phyloP scores from a whole-genome alignment of 2,113 vertebrate species.

The Nymphicus hollandicus region DNA sequence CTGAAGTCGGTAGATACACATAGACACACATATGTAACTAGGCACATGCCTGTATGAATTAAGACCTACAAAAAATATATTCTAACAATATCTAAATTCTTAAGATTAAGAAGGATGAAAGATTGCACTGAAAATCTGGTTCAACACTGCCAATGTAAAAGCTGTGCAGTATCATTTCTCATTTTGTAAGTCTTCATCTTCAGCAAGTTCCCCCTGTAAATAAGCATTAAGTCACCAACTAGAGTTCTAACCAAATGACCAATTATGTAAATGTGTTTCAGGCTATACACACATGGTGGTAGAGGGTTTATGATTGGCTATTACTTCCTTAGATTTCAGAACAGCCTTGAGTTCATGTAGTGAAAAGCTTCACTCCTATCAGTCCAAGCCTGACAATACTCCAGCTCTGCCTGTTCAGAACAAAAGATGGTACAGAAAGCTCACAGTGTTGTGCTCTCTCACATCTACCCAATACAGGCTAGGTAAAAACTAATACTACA shows the following conservation, averaged over 20 bases:
- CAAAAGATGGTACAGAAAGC: background rate
- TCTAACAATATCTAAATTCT: background rate
- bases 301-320: background rate
- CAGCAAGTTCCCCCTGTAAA: background rate
- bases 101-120: background rate
- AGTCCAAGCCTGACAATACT: background rate
- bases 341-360: background rate
- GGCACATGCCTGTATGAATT: conserved; percentile 17
- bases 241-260: background rate
- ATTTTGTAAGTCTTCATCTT: background rate
- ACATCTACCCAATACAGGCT: background rate
- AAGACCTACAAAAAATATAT: conserved; percentile 18
- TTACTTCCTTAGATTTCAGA: background rate
- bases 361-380: background rate
- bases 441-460: background rate
- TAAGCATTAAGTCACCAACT: background rate
- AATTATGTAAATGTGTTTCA: background rate
- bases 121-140: conserved; percentile 36
- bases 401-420: background rate
- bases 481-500: background rate
- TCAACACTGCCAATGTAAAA: conserved; percentile 12
- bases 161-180: background rate
- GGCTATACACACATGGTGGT: background rate
- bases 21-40: background rate
- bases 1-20: background rate